Evolutionary conservation across 1,140 invertebrate genomes (phyloP), one percentile per base, ranked within the genome.

Genomic region (Epicauta chinensis): DNA sequence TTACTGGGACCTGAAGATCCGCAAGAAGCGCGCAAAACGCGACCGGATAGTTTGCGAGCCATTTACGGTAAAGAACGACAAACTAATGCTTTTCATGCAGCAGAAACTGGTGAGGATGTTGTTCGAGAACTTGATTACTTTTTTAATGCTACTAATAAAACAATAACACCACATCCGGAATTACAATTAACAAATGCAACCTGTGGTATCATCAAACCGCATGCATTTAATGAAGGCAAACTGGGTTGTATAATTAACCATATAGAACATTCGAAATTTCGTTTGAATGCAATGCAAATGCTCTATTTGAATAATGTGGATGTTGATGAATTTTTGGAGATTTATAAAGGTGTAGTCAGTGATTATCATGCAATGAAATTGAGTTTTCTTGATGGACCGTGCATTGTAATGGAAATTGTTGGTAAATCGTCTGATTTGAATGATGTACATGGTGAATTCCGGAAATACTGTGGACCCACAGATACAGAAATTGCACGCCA

Each of bases 121-220:
- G 61, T n/a, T 31, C 67, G 76, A 61, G 76, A 35, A 44, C 38
- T 51, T 7, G 23, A 31, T 11, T 51, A 46, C 42, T 62, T 63
- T 40, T 61, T 59, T 34, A 56, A 54, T 0, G 41, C 57, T 15
- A 53, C 51, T 11, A 72, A 74, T 51, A 53, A 61, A 32, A 71
- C 68, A 31, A 60, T 66, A 23, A 73, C 75, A n/a, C 71, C 78
- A 1, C 61, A 75, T 46, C 71, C 74, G 49, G 78, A 77, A 14
- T 82, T 83, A 1, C 81, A 77, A 63, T 78, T 23, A 75, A 12
- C 79, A 37, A 81, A 83, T 56, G 84, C 85, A 45, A 90, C 91
- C 3, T 85, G 90, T 55, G 92, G 89, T 64, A 77, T 97, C 17
- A 86, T 97, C 12, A 95, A 96, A 71, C 93, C 93, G n/a, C 92